Evolutionary conservation across 1,140 invertebrate genomes (phyloP).

Genomic region (Ceratina calcarata): DNA sequence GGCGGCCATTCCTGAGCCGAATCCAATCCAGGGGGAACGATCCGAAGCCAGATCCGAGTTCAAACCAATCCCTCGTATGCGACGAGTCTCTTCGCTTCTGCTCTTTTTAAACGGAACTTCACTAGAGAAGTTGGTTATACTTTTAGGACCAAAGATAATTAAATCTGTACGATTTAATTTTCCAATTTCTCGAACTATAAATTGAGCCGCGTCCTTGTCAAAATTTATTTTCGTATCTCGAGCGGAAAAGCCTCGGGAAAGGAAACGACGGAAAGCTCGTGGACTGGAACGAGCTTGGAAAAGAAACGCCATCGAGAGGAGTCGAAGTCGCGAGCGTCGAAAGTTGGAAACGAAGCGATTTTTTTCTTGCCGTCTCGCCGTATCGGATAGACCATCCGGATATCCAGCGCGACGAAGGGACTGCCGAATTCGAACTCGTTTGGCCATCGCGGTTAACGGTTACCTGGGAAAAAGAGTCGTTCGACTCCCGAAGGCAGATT

Average conservation of each 20-base stretch:
- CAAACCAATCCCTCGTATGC: constrained; percentile 2
- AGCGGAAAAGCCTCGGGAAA: too few relatives aligned
- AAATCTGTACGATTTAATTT: too few relatives aligned
- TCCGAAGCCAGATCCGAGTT: not conserved
- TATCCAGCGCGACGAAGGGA: not conserved
- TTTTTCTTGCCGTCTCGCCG: not conserved
- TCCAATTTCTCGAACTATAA: too few relatives aligned
- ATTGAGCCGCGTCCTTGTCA: too few relatives aligned
- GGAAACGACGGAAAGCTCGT: not conserved
- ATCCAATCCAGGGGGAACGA: constrained; percentile 56
- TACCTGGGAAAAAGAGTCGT: constrained; percentile 7
- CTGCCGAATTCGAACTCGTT: not conserved
- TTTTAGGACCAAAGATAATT: too few relatives aligned
- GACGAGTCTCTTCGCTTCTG: not conserved
- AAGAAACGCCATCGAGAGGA: not conserved
- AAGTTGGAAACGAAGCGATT: not conserved
- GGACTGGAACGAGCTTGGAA: too few relatives aligned
- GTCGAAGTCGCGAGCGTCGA: not conserved
- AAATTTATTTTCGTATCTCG: not conserved
- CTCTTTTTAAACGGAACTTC: not conserved
- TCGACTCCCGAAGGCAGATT: constrained; percentile 39
- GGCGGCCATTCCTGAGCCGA: constrained; percentile 54
- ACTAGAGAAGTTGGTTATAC: too few relatives aligned
- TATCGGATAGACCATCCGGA: not conserved
- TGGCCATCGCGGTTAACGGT: constrained; percentile 27